These are phyloP conservation scores for Melanerpes aurifrons DNA, from an alignment of 2,113 vertebrate genomes.

Conservation along the genomic window DNA sequence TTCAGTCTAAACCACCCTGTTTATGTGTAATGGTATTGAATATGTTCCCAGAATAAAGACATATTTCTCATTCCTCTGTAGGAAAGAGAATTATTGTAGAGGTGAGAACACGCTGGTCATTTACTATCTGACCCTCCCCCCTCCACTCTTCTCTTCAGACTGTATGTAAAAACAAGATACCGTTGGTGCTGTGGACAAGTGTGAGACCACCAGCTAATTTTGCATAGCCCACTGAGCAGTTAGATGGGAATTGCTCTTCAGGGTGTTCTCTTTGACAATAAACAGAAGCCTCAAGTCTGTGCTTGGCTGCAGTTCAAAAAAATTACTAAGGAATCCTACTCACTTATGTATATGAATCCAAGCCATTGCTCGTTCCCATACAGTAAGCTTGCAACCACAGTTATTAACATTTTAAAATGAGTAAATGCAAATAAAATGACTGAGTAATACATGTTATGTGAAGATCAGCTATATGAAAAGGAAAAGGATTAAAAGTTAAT, in stretches of 20 bases:
- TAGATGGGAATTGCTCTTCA: conserved; percentile 76
- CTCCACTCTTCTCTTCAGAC: not conserved
- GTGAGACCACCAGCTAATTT: conserved; percentile 67
- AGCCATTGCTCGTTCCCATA: conserved; percentile 63
- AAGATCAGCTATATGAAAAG: conserved; percentile 80
- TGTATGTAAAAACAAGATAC: not conserved
- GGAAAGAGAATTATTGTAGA: not conserved
- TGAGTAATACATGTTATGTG: conserved; percentile 74
- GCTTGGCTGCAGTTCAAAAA: conserved; percentile 75
- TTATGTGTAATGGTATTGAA: not conserved
- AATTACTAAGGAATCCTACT: conserved; percentile 77
- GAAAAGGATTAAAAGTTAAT: conserved; percentile 83
- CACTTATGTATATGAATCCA: conserved; percentile 74
- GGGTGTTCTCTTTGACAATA: conserved; percentile 79
- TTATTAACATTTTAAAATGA: conserved; percentile 78
- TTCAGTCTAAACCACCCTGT: not conserved
- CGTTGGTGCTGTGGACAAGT: not conserved
- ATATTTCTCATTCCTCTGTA: not conserved
- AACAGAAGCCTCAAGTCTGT: conserved; percentile 75
- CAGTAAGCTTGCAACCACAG: conserved; percentile 58
- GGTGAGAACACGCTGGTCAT: not conserved
- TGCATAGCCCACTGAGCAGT: conserved; percentile 62
- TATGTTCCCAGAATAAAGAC: not conserved
- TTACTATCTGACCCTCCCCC: not conserved
- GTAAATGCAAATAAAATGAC: conserved; percentile 79